Evolutionary conservation across 2,888 invertebrate genomes (phyloP), one percentile per base, ranked within the genome.

Genomic region (Drosophila crucigera): DNA sequence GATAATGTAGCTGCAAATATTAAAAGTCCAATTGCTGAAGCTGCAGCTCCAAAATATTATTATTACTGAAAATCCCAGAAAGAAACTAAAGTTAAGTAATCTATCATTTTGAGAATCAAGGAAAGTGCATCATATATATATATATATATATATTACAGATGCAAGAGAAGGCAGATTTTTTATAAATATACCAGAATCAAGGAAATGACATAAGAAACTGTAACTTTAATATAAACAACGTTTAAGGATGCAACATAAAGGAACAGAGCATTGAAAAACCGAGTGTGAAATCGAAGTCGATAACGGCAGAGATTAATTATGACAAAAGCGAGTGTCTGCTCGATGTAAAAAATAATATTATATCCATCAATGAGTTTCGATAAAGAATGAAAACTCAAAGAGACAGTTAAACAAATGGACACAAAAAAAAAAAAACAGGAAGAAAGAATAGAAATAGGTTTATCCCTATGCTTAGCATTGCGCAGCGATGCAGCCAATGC

Each of bases 361-460:
- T 59, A 63, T 76, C 35, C 37, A 60, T 72, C 60, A 77, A 50
- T 33, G 39, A 25, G 35, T 10, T 52, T 47, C 60, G 60, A 69
- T 69, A 55, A 62, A 35, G 47, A 43, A 43, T 41, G 31, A 30
- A 59, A 59, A 54, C 33, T 50, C 59, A 47, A 52, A 64, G n/a
- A 49, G 58, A 72, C 52, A 56, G 64, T 64, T 31, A 14, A 71
- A 41, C 68, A 60, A 49, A 68, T 68, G 62, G 74, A 33, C 35
- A 62, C 11, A 16, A 28, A 49, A n/a, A 37, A 22, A 54, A 61
- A 39, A 53, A 56, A 73, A 62, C 14, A 28, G 10, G 47, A 71
- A 41, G 52, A 35, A 4, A 9, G 33, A 50, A 58, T 47, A 37
- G 35, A 73, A 58, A 37, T 30, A 35, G 70, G 69, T 35, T 75